A percentile compares a stretch with the other conserved stretches of the same genome.
Conservation (phyloP, 1,140 invertebrate genomes). For the Drosophila insularis region DNA sequence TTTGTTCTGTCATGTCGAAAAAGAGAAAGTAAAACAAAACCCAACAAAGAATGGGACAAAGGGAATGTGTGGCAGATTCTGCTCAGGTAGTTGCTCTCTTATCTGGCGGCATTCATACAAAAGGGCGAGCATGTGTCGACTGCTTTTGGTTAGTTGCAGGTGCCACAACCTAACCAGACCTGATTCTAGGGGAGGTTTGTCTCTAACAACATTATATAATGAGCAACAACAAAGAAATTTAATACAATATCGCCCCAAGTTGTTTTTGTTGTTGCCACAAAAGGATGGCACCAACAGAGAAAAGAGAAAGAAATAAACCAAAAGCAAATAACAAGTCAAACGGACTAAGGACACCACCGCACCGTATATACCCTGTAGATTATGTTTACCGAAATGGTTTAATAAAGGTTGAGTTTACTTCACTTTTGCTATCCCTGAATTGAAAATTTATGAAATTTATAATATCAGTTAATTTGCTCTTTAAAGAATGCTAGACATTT, state of each 20-base stretch:
- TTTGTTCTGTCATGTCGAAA: constrained; percentile 24
- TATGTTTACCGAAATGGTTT: too few species aligned
- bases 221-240: constrained; percentile 80
- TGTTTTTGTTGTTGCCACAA: constrained; percentile 24
- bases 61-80: constrained; percentile 29
- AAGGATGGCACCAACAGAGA: constrained; percentile 36
- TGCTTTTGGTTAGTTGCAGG: constrained; percentile 18
- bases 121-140: constrained; percentile 22
- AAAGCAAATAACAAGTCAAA: not conserved
- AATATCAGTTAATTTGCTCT: too few species aligned
- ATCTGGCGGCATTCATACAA: constrained; percentile 43
- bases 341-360: not conserved
- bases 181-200: constrained; percentile 64
- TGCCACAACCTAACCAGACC: constrained; percentile 28
- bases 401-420: too few species aligned
- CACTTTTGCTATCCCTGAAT: too few species aligned
- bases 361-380: not conserved
- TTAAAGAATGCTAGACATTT: too few species aligned
- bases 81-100: constrained; percentile 38
- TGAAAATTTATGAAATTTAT: too few species aligned
- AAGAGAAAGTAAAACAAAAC: constrained; percentile 30
- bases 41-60: constrained; percentile 33
- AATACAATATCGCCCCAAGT: constrained; percentile 71
- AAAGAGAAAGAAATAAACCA: constrained; percentile 26
- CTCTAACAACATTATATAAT: constrained; percentile 74